Percentiles rank a stretch among this genome's conserved stretches.
phyloP scores from a whole-genome alignment of 2,797 vertebrate genomes.

The Onychomys arenicola region DNA sequence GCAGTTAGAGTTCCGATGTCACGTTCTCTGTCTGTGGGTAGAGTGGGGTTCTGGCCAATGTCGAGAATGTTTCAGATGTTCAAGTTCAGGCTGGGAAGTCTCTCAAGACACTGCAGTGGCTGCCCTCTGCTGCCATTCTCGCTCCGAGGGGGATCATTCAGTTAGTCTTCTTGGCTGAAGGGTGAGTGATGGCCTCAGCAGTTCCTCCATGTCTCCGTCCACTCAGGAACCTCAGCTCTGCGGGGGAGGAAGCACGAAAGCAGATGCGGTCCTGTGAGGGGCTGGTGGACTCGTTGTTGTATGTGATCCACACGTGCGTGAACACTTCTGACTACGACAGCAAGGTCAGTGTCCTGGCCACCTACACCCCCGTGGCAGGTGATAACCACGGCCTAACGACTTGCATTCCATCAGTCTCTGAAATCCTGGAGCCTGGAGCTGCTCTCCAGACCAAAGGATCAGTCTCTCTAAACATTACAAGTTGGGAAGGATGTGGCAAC shows the following conservation, averaged over 20 bases:
- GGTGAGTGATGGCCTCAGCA: constrained; percentile 13
- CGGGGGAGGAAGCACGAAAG: constrained; percentile 97
- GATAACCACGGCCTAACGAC: neutral
- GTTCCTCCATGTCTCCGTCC: neutral
- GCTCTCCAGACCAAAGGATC: neutral
- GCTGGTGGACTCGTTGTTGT: constrained; percentile 96
- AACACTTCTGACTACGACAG: constrained; percentile 99
- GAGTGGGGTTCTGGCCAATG: neutral
- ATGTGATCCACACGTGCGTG: constrained; percentile 98
- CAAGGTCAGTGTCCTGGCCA: constrained; percentile 90
- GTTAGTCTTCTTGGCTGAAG: neutral
- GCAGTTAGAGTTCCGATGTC: neutral
- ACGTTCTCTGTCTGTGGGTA: neutral
- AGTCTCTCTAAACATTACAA: neutral
- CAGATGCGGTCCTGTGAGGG: constrained; percentile 97
- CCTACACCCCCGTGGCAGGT: accelerated
- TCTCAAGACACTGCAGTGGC: neutral
- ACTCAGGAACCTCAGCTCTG: constrained; percentile 96
- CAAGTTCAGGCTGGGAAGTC: neutral
- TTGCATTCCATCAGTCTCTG: neutral
- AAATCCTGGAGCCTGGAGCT: neutral
- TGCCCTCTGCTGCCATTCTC: neutral
- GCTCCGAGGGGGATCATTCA: neutral
- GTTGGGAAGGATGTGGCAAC: neutral
- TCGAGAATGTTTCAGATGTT: neutral